Evolutionary conservation across 2,888 invertebrate species (phyloP), one percentile per base, ranked within the genome.

Genomic region (Adelognathus sp.): DNA sequence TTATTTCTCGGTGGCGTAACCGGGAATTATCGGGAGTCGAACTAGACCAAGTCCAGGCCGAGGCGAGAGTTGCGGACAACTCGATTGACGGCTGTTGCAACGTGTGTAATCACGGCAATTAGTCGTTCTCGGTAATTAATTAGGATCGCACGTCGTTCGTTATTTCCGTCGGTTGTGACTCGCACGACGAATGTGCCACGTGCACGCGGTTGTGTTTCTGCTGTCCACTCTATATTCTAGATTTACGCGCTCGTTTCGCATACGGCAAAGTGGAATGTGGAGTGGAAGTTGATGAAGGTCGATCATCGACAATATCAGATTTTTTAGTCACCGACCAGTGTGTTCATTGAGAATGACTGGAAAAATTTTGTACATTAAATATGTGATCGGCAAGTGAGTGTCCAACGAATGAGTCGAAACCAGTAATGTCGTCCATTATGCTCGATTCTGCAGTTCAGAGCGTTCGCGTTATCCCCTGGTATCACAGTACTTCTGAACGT

Each of bases 51-150:
- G 27, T 63, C 29, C 29, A 39, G 60, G 11, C 44, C 60, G 44
- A 60, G 39, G 18, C 21, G 24, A 21, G 52, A 39, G 46, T 60
- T 58, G 33, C 71, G 61, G 63, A 77, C 60, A 44, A 44, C 63
- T 73, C 60, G 50, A 39, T 29, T 74, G 74, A 72, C 82, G 84
- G 86, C 86, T 85, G 88, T 86, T 87, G 81, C 83, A 84, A 86
- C 84, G 83, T 87, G n/a, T n/a, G 85, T 88, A 88, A 88, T 89
- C 87, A 88, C 83, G 79, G 87, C 87, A 88, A 89, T 88, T 87
- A 88, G 85, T 84, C 82, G 81, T 80, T 56, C 50, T 11, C 21
- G 80, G 86, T 86, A 87, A 89, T 89, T 89, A 90, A 90, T 90
- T 88, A 87, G 84, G 84, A 86, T 87, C 82, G 86, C 88, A 88